These are phyloP conservation scores for Pipistrellus nathusii DNA, from an alignment of 2,797 vertebrate species.

Conservation along the genomic window DNA sequence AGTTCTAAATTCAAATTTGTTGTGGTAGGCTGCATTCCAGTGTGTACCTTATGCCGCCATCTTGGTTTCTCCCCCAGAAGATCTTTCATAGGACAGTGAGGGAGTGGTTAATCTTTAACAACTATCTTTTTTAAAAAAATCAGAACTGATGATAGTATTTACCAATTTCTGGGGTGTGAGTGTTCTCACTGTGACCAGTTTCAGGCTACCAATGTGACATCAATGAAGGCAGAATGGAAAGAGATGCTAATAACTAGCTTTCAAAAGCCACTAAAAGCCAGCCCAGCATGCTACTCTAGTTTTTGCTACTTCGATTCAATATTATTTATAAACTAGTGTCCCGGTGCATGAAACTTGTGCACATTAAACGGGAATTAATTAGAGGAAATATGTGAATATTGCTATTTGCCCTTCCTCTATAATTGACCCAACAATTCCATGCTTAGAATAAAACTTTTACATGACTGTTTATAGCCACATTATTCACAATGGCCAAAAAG, in stretches of 20 bases:
- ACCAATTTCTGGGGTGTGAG: neutral
- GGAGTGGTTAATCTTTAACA: neutral
- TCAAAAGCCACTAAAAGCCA: neutral
- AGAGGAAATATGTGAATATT: no score
- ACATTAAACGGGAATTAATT: no score
- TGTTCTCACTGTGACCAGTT: slow-evolving; percentile 14
- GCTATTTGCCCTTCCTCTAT: no score
- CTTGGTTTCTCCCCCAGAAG: no score
- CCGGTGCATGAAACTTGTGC: no score
- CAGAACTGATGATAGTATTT: neutral
- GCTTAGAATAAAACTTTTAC: neutral
- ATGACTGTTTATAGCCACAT: neutral
- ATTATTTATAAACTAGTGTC: neutral
- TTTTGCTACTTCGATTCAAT: neutral
- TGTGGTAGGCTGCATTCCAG: no score
- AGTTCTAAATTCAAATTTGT: no score
- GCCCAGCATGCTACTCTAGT: neutral
- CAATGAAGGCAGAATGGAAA: neutral
- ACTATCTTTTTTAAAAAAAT: neutral
- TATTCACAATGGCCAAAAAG: neutral
- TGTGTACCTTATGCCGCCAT: no score
- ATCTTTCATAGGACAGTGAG: neutral
- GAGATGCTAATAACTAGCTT: neutral
- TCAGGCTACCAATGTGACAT: neutral
- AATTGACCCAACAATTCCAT: neutral